Evolutionary conservation across 2,797 vertebrate species (phyloP), one percentile per base, ranked within the genome.

Genomic region (Schizopygopsis pylzovi): DNA sequence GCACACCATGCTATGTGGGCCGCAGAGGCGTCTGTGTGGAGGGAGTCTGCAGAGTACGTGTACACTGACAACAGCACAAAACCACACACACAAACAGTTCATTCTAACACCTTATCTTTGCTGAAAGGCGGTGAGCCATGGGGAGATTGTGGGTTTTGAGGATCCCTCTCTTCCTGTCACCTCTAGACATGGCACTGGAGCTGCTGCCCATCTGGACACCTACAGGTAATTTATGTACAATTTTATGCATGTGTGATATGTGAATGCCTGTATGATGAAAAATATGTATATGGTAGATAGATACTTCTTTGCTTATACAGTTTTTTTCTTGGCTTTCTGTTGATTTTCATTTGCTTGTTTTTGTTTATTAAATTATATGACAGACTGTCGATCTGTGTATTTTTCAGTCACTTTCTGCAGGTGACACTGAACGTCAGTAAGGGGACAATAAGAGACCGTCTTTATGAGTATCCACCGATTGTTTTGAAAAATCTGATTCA

Each of bases 1-100:
- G 98, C 71, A 99, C 98, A 0, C 94, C 89, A 0, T 99, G 98
- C 75, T 96, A 97, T 9, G 95, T 95, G n/a, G 97, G 97, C 80
- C 95, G 91, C 52, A 87, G 15, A 20, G 96, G 98, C 2, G 91
- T 99, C 88, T 99, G 98, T 87, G 96, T 99, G 83, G 95, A 96
- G 0, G 98, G 98, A 15, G 45, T 92, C 89, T 99, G 98, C 92
- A 95, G 94, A 94, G 98, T 98, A 89, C 20, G 92, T 84, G 39
- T 37, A 73, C 25, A 78, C 78, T 15, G 20, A 45, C 37, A n/a
- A 28, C 10, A 47, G 76, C 72, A 68, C 75, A 67, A 49, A 87
- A 78, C 82, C 76, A 87, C 76, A 87, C 76, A 83, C 56, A 56
- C 13, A 80, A 33, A 72, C 73, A 56, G 6, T 56, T 65, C 9